A percentile compares a stretch with the other conserved stretches of the same genome.
Evolutionary conservation across 2,797 vertebrate genomes (phyloP).

Genomic region (Acropternis orthonyx): DNA sequence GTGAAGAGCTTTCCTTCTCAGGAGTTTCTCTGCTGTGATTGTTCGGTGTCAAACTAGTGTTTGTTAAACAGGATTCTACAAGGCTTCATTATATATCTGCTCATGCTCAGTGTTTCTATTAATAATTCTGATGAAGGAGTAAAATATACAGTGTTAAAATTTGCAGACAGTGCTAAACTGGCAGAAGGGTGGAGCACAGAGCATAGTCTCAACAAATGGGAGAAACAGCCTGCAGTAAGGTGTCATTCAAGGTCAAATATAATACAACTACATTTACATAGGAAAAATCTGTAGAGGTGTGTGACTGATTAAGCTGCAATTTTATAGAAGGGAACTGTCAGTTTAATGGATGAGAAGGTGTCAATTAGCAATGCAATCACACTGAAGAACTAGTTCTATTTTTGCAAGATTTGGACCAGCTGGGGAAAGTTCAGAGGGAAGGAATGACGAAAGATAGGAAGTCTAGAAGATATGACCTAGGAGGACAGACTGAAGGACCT

Average conservation of each 20-base stretch:
- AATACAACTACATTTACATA: not conserved
- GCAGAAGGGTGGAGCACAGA: not conserved
- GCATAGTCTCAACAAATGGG: not conserved
- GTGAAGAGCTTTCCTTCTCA: not conserved
- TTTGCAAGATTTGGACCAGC: not conserved
- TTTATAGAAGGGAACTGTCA: not conserved
- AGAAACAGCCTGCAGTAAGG: not conserved
- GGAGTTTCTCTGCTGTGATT: not conserved
- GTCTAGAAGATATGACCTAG: rapidly evolving
- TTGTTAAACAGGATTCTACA: not conserved
- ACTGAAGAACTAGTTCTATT: not conserved
- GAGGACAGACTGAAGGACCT: not conserved
- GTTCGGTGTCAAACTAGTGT: not conserved
- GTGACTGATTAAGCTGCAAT: not conserved
- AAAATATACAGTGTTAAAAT: conserved; percentile 23
- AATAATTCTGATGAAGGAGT: conserved; percentile 3
- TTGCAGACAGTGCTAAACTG: not conserved
- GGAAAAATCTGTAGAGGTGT: not conserved
- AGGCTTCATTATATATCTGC: not conserved
- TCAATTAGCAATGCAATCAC: not conserved
- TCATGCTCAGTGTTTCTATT: not conserved
- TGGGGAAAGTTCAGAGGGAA: not conserved
- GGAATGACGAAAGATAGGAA: not conserved
- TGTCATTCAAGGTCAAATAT: conserved; percentile 1
- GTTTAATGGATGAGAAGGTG: not conserved